These are phyloP conservation scores for Thamnophis sirtalis DNA, from an alignment of 2,113 vertebrate species.

Conservation along the genomic window DNA sequence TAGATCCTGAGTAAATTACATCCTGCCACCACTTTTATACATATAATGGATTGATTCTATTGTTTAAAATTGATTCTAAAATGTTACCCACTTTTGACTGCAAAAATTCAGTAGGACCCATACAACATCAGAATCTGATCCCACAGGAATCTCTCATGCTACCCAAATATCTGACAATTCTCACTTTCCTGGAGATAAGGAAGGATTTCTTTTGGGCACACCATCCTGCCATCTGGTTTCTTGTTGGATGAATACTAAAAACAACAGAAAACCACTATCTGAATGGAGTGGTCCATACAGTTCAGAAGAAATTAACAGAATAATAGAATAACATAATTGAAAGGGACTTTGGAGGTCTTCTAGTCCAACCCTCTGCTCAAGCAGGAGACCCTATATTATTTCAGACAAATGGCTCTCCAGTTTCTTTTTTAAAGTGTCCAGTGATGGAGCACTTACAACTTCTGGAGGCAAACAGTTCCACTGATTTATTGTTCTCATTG, in stretches of 20 bases:
- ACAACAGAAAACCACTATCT: neutral
- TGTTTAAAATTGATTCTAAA: slow-evolving; percentile 3
- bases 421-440: neutral
- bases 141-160: neutral
- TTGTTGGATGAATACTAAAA: neutral
- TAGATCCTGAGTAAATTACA: slow-evolving; percentile 24
- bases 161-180: neutral
- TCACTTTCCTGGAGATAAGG: neutral
- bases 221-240: neutral
- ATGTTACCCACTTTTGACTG: neutral
- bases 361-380: neutral
- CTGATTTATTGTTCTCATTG: neutral
- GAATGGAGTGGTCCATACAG: neutral
- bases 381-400: neutral
- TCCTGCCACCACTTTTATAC: neutral
- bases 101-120: neutral
- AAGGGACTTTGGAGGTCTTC: neutral
- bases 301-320: neutral
- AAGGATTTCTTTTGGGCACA: neutral
- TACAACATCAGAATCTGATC: neutral
- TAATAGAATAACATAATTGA: neutral
- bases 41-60: neutral
- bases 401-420: neutral
- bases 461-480: neutral
- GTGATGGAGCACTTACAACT: neutral